Conservation (phyloP, 2,888 invertebrate species). For the Alloplasta piceator region DNA sequence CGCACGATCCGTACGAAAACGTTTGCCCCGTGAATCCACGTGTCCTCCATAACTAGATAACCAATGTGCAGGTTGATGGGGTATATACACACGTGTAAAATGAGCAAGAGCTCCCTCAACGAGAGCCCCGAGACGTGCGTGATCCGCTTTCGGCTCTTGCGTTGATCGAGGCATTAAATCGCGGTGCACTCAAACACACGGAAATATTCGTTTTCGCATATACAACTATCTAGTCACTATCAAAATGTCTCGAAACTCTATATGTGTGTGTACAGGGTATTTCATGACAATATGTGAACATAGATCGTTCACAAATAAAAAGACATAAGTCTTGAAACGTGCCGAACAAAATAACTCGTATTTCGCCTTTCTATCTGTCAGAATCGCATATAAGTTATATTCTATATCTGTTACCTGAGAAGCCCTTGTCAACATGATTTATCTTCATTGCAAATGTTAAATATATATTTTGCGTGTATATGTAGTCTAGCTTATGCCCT, state of each 20-base stretch:
- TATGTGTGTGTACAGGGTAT: slow-evolving; percentile 39
- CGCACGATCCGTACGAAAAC: slow-evolving; percentile 54
- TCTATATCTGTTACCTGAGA: slow-evolving; percentile 7
- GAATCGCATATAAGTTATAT: not conserved
- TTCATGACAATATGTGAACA: slow-evolving; percentile 11
- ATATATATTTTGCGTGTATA: slow-evolving; percentile 23
- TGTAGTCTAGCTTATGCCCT: slow-evolving; percentile 7
- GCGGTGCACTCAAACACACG: slow-evolving; percentile 11
- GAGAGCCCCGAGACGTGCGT: slow-evolving; percentile 66
- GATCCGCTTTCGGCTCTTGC: slow-evolving; percentile 58
- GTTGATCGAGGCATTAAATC: slow-evolving; percentile 63
- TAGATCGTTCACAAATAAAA: not conserved
- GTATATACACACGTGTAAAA: slow-evolving; percentile 32
- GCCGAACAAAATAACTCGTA: too few relatives aligned
- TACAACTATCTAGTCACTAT: slow-evolving; percentile 9
- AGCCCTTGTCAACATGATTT: slow-evolving; percentile 55
- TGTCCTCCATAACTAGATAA: slow-evolving; percentile 17
- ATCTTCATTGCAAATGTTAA: slow-evolving; percentile 42
- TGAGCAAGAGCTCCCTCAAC: slow-evolving; percentile 39
- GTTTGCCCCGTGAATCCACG: slow-evolving; percentile 1
- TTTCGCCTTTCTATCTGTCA: too few relatives aligned
- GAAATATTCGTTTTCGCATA: slow-evolving; percentile 38
- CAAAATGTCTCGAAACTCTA: slow-evolving; percentile 27
- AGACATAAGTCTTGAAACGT: not conserved
- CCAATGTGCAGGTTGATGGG: slow-evolving; percentile 16